Evolutionary conservation across 2,797 vertebrate genomes (phyloP).

Genomic region (Naso thynnoides): DNA sequence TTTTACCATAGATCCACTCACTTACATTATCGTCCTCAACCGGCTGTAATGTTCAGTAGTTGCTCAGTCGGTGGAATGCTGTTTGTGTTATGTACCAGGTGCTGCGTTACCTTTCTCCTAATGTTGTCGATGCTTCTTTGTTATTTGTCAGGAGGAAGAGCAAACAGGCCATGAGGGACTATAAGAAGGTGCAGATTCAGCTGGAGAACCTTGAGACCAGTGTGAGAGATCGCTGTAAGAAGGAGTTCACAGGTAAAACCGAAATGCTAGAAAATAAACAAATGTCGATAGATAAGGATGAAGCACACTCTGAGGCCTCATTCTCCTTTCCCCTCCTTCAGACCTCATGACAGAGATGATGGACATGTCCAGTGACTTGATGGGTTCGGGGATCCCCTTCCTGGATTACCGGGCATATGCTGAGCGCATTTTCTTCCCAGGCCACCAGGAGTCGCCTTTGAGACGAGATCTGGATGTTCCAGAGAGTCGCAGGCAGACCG

Average conservation of each 20-base stretch:
- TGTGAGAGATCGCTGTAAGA: constrained; percentile 97
- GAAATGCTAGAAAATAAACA: not conserved
- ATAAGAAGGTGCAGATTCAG: constrained; percentile 98
- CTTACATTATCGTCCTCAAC: not conserved
- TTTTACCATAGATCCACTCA: not conserved
- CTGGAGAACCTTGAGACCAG: constrained; percentile 98
- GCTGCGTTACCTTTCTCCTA: not conserved
- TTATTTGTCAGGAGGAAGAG: constrained; percentile 91
- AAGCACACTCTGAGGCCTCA: not conserved
- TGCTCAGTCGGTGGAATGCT: no score
- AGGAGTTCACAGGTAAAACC: constrained; percentile 93
- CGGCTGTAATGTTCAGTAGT: no score
- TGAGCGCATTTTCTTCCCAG: constrained; percentile 97
- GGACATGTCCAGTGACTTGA: constrained; percentile 96
- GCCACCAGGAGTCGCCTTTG: constrained; percentile 93
- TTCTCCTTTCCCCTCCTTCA: constrained; percentile 59
- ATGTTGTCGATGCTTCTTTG: not conserved
- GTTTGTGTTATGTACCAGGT: rapidly evolving
- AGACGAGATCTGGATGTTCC: constrained; percentile 93
- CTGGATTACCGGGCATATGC: constrained; percentile 94
- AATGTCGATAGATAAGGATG: not conserved
- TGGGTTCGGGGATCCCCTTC: constrained; percentile 96
- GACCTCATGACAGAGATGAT: constrained; percentile 99
- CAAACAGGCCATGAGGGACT: constrained; percentile 97
- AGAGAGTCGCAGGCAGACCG: constrained; percentile 91